These are phyloP conservation scores for Cryptoprocta ferox DNA, from an alignment of 2,797 vertebrate species.

Conservation along the genomic window DNA sequence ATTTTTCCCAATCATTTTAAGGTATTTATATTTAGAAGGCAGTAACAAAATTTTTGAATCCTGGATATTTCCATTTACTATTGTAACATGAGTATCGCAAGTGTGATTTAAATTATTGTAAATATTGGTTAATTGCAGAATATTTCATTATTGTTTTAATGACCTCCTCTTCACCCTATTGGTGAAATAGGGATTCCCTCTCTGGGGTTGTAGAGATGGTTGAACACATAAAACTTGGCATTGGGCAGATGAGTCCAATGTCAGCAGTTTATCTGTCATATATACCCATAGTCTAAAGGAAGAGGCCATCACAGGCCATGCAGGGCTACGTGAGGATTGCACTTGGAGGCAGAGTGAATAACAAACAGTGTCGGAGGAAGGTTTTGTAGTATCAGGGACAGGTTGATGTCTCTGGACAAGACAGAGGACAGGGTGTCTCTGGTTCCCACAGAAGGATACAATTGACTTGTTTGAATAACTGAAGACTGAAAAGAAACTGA, in stretches of 20 bases:
- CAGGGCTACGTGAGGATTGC: neutral
- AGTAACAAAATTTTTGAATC: neutral
- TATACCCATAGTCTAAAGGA: neutral
- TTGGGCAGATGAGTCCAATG: neutral
- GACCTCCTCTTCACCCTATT: neutral
- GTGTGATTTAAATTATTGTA: neutral
- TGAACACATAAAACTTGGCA: neutral
- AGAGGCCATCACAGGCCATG: neutral
- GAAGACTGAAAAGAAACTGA: neutral
- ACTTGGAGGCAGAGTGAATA: neutral
- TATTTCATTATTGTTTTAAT: neutral
- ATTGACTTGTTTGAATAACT: neutral
- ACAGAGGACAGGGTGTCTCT: neutral
- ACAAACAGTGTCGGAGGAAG: neutral
- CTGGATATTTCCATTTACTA: neutral
- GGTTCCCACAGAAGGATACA: neutral
- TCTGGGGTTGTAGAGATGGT: neutral
- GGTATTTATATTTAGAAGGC: neutral
- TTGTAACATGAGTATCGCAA: neutral
- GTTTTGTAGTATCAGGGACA: neutral
- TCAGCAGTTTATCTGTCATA: neutral
- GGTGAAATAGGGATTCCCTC: neutral
- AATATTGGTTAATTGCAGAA: neutral
- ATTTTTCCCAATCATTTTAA: neutral
- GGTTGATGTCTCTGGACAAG: too few relatives aligned